Percentiles rank a stretch among this genome's conserved stretches.
Conservation (phyloP, 2,797 vertebrate species). For the Epinephelus coioides region DNA sequence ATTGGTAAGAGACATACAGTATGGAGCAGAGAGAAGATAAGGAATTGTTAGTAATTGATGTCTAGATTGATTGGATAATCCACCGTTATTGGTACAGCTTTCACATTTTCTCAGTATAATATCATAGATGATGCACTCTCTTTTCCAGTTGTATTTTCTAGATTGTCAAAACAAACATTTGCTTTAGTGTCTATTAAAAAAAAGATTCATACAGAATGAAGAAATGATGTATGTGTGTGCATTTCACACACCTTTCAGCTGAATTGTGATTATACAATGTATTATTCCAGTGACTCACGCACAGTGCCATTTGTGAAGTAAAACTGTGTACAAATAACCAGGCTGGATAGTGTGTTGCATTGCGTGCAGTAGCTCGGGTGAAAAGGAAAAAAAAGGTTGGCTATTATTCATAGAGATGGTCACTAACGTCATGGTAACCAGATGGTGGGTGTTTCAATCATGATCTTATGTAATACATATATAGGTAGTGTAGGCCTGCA, state of each 20-base stretch:
- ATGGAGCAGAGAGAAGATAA: no score
- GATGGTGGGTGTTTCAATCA: conserved; percentile 53
- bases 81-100: neutral
- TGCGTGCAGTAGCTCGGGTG: neutral
- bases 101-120: neutral
- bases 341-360: neutral
- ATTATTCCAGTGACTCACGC: neutral
- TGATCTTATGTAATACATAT: conserved; percentile 38
- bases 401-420: conserved; percentile 15
- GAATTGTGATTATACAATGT: neutral
- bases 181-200: neutral
- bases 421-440: conserved; percentile 42
- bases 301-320: neutral
- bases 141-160: neutral
- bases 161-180: conserved; percentile 4
- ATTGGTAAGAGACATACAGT: no score
- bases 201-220: no score
- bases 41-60: neutral
- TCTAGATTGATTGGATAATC: neutral
- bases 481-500: conserved; percentile 30
- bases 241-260: no score
- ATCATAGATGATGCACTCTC: neutral
- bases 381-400: conserved; percentile 7
- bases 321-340: neutral
- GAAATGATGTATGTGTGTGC: neutral